phyloP scores from a whole-genome alignment of 2,888 invertebrate genomes.

The Drosophila testacea region DNA sequence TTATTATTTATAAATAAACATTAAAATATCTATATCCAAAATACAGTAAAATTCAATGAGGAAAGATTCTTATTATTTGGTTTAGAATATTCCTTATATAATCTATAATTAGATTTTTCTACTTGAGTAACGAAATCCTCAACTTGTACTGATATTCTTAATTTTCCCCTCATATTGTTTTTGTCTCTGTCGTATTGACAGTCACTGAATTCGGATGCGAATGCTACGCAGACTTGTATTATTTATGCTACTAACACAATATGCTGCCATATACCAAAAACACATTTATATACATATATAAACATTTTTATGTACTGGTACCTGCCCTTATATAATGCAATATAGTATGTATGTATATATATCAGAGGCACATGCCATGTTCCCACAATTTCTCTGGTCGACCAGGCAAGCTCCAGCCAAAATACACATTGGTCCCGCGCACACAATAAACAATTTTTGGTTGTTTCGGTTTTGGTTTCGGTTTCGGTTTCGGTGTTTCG shows the following conservation, averaged over 20 bases:
- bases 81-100: not conserved
- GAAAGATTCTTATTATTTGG: not conserved
- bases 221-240: conserved; percentile 59
- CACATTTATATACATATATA: conserved; percentile 24
- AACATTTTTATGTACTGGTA: conserved; percentile 21
- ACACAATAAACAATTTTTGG: conserved; percentile 54
- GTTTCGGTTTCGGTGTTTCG: conserved; percentile 1
- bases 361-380: conserved; percentile 51
- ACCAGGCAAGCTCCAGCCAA: conserved; percentile 32
- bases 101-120: conserved; percentile 15
- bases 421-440: conserved; percentile 45
- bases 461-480: conserved; percentile 29
- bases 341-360: not conserved
- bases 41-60: too few relatives aligned
- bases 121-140: conserved; percentile 15
- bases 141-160: conserved; percentile 7
- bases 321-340: conserved; percentile 23
- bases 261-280: conserved; percentile 37
- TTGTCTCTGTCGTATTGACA: conserved; percentile 23
- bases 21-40: too few relatives aligned
- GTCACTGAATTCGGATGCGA: conserved; percentile 48
- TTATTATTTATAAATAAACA: too few relatives aligned
- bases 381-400: conserved; percentile 49
- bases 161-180: conserved; percentile 14
- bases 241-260: conserved; percentile 58